Percentiles rank a stretch among this genome's conserved stretches.
Conservation (phyloP, 1,140 invertebrate genomes). For the Aphelinus certus region DNA sequence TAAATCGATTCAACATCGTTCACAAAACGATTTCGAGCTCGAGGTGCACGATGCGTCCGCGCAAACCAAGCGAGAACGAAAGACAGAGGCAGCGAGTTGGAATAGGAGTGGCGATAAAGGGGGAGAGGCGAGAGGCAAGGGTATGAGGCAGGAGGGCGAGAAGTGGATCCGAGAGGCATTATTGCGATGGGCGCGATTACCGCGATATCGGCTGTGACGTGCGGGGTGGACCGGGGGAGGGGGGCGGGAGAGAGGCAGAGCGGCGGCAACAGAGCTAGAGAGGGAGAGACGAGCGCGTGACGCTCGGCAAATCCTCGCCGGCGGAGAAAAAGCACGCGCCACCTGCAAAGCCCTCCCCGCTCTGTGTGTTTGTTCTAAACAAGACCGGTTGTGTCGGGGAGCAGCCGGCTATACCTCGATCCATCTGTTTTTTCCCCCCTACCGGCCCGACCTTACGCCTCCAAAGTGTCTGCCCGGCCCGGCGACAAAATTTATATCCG, state of each 20-base stretch:
- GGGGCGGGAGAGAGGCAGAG: slow-evolving; percentile 39
- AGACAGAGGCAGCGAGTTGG: slow-evolving; percentile 12
- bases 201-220: slow-evolving; percentile 49
- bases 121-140: slow-evolving; percentile 5
- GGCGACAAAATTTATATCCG: slow-evolving; percentile 16
- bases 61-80: too few species aligned
- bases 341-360: slow-evolving; percentile 52
- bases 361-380: slow-evolving; percentile 58
- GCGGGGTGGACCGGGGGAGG: not conserved
- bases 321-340: slow-evolving; percentile 60
- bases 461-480: not conserved
- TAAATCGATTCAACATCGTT: too few species aligned
- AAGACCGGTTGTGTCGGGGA: slow-evolving; percentile 42
- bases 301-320: slow-evolving; percentile 55
- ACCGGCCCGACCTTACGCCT: not conserved
- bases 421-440: slow-evolving; percentile 15
- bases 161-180: slow-evolving; percentile 43
- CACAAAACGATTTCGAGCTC: too few species aligned
- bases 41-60: too few species aligned
- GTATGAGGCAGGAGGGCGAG: slow-evolving; percentile 35
- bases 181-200: slow-evolving; percentile 38
- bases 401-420: slow-evolving; percentile 37
- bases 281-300: slow-evolving; percentile 14
- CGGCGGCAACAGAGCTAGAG: not conserved
- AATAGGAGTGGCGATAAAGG: not conserved